These are phyloP conservation scores for Actenoides hombroni DNA, from an alignment of 2,113 vertebrate species.

Conservation along the genomic window DNA sequence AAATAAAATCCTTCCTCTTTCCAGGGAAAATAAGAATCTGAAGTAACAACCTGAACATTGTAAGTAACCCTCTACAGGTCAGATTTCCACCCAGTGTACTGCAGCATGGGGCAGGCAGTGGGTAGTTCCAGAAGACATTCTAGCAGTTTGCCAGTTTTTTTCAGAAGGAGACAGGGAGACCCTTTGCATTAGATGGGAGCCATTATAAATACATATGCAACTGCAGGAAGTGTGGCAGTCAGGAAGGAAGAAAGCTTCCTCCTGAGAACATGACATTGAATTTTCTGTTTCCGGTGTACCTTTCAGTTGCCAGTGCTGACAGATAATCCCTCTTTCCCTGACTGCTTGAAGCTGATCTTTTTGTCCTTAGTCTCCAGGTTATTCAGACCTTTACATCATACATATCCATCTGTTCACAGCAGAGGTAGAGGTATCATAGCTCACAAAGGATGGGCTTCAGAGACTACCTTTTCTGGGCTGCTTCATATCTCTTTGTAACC, in stretches of 20 bases:
- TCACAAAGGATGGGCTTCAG: not conserved
- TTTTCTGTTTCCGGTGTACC: not conserved
- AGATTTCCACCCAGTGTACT: not conserved
- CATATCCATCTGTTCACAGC: not conserved
- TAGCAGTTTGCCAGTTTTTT: not conserved
- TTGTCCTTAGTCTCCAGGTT: not conserved
- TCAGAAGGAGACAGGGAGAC: not conserved
- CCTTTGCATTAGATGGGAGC: not conserved
- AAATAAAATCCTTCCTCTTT: not conserved
- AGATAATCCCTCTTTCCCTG: not conserved
- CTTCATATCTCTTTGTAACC: not conserved
- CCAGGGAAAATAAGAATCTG: not conserved
- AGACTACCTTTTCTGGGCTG: not conserved
- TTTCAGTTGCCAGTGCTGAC: not conserved
- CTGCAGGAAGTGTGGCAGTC: not conserved
- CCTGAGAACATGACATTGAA: not conserved
- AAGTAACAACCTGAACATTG: not conserved
- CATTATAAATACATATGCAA: not conserved
- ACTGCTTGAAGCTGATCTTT: not conserved
- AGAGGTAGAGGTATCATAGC: not conserved
- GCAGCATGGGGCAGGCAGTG: not conserved
- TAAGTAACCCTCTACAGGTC: not conserved
- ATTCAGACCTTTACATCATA: not conserved
- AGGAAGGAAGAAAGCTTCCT: not conserved
- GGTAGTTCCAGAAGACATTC: not conserved